Evolutionary conservation across 2,888 invertebrate genomes (phyloP).

Genomic region (Xiphydria camelus): DNA sequence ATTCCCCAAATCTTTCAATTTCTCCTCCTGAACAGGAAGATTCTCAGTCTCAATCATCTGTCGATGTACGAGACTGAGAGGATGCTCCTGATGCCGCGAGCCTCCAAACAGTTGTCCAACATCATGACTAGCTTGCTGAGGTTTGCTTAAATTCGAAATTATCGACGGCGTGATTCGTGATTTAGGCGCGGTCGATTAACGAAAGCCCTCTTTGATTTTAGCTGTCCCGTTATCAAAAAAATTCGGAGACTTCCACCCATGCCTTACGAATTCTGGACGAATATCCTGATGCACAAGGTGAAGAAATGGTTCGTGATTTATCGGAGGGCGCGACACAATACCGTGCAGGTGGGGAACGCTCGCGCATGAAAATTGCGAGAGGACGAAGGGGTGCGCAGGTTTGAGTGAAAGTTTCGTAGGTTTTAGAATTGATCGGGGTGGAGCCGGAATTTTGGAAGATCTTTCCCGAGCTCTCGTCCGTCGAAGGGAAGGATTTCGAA

Average conservation of each 20-base stretch:
- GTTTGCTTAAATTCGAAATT: constrained; percentile 27
- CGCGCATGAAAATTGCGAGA: too few species aligned
- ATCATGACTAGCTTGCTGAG: constrained; percentile 64
- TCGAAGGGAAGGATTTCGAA: constrained; percentile 60
- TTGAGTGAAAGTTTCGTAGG: too few species aligned
- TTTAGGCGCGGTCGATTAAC: too few species aligned
- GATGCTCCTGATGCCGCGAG: constrained; percentile 62
- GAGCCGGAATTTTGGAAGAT: constrained; percentile 63
- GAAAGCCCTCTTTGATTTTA: constrained; percentile 33
- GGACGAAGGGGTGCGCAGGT: too few species aligned
- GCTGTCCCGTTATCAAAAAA: constrained; percentile 50
- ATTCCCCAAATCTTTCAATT: constrained; percentile 64
- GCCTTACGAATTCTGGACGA: constrained; percentile 64
- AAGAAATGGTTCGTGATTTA: constrained; percentile 61
- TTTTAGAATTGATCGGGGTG: constrained; percentile 60
- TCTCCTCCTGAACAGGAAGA: constrained; percentile 59
- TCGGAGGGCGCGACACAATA: background rate
- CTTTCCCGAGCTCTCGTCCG: constrained; percentile 59
- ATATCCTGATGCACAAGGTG: constrained; percentile 58
- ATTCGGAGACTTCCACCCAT: constrained; percentile 60
- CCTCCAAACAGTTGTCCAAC: constrained; percentile 60
- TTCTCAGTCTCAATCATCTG: constrained; percentile 61
- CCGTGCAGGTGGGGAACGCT: too few species aligned
- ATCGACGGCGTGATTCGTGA: background rate
- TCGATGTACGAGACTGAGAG: constrained; percentile 65